Conservation (phyloP, 35 echinoderm and acorn worm genomes). For the Diadema setosum region DNA sequence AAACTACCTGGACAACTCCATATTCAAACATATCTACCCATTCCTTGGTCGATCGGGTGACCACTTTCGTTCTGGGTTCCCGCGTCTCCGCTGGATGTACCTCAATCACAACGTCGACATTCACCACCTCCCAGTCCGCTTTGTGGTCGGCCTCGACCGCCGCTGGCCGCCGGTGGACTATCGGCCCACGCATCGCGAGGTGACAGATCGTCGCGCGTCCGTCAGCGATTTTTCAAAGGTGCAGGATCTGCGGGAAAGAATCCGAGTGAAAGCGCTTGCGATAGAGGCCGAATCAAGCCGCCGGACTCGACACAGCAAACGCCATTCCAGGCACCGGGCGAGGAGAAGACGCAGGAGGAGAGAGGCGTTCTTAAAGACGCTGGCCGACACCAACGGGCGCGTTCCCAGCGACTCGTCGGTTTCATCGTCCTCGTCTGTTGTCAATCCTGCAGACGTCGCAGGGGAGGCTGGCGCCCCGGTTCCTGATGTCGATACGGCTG, state of each 20-base stretch:
- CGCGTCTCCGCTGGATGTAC: background rate
- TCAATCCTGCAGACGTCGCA: background rate
- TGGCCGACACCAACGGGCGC: background rate
- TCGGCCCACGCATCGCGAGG: background rate
- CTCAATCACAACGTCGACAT: background rate
- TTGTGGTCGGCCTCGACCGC: background rate
- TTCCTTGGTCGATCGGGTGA: background rate
- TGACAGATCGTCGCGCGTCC: background rate
- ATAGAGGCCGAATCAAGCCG: background rate
- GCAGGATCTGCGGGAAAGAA: too few species aligned
- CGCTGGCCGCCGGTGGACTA: background rate
- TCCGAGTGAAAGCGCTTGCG: background rate
- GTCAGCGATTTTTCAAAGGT: background rate
- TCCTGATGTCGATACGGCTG: background rate
- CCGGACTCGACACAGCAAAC: background rate
- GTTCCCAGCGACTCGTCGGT: background rate
- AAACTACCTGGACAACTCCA: background rate
- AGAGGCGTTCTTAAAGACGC: background rate
- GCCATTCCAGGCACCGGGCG: too few species aligned
- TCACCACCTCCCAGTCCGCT: background rate
- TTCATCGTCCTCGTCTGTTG: background rate
- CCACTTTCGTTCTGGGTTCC: background rate
- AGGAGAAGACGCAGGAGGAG: background rate
- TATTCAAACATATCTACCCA: slow-evolving; percentile 2
- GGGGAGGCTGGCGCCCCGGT: background rate